Base-by-base conservation (phyloP, 2,888 invertebrate species). In the Metacarcinus magister region DNA sequence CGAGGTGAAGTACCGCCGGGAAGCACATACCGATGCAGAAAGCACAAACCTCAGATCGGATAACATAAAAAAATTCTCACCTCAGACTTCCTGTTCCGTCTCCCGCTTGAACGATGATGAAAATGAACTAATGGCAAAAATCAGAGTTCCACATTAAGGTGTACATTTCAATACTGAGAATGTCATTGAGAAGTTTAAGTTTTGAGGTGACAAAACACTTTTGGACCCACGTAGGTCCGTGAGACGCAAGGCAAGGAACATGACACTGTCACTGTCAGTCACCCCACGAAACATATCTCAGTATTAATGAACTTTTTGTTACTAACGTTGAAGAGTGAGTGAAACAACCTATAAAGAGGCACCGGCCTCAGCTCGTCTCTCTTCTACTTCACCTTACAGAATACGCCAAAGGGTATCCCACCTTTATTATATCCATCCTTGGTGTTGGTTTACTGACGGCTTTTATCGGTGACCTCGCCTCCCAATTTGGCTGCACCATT, bases 401-500 rank as follows among this genome's bases (percentile, higher is more conserved):
- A 97, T 98, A 99, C 97, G 98, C 98, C 97, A 99, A 99, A 97
- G 99, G 99, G 96, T 99, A 99, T 98, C 98, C 99, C 39, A 99
- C 99, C 98, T 99, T 99, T 98, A 98, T 98, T 93, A 98, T 99
- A 93, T 99, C 99, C 96, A 99, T 99, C 97, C 97, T 98, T 95
- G 98, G 98, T 97, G 99, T 99, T 97, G 99, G 99, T 16, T 97
- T 99, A 46, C 98, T 99, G 97, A 99, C 99, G 8, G 99, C 99
- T 0, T 98, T 99, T 97, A 99, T 99, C 97, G 99, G 99, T 39
- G 99, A 99, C 98, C 98, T 99, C 92, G 99, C 99, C 4, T 99
- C 99, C 0, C 99, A 99, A 98, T 99, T 99, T 97, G 99, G 99
- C 97, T 99, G 99, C 98, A 99, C 99, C 46, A 98, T 99, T 95